Base-by-base conservation (phyloP, 1,140 invertebrate genomes). In the Drosophila lacteicornis region DNA sequence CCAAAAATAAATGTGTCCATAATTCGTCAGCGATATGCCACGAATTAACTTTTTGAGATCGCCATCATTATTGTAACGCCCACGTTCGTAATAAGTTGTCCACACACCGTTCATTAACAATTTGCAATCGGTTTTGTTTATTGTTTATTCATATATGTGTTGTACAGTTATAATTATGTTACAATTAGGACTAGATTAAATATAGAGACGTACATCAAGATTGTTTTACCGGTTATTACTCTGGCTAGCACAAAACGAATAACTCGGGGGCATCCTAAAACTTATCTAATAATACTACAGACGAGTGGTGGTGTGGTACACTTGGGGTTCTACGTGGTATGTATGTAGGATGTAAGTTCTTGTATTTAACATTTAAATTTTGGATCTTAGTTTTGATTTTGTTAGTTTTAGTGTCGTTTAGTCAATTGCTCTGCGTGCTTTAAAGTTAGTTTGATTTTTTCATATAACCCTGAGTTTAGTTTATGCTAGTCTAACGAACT, bases 111-210 rank as follows among this genome's bases (percentile, higher is more conserved):
- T 59, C 38, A 59, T 66, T 46, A 68, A 80, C 60, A 85, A 63
- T 77, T 77, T 70, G 65, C 58, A 74, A 77, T 83, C 69, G 57
- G 40, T 59, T 83, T 71, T 40, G 67, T 86, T 85, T 86, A 85
- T 85, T 81, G 49, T 81, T 65, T 68, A 58, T 57, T 82, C 58
- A 60, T 76, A 63, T 36, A 59, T 53, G 55, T 67, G 70, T 79
- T 73, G 70, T 88, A 88, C 85, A 90, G 47, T 81, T 88, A 87
- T 83, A 88, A 66, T 79, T 86, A 90, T 79, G 80, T 88, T 88
- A 88, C 59, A 88, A 78, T 88, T 90, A 88, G 81, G 84, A 88
- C 84, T 88, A 88, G 84, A 90, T 79, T 88, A 88, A 77, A 77
- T 86, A 79, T 86, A 69, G 69, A 73, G 71, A 65, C 60, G 62